These are phyloP conservation scores for Leucophenga varia DNA, from an alignment of 1,140 invertebrate species.

Conservation along the genomic window DNA sequence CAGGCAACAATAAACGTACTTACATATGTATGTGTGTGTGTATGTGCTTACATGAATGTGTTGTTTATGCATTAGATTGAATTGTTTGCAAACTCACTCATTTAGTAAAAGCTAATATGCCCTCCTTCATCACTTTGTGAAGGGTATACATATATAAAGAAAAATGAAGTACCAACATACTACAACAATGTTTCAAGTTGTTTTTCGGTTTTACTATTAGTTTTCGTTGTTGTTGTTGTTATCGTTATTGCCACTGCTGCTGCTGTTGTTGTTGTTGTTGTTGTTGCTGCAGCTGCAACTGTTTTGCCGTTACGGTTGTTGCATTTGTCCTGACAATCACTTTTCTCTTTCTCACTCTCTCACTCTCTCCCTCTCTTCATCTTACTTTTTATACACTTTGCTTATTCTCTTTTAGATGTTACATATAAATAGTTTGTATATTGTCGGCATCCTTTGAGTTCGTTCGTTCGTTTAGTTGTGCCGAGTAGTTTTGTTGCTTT, in stretches of 20 bases:
- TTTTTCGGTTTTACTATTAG: neutral
- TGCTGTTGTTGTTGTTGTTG: slow-evolving; percentile 5
- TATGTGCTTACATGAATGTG: neutral
- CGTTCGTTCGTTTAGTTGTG: too few species aligned
- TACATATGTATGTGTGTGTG: slow-evolving; percentile 13
- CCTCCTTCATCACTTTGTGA: neutral
- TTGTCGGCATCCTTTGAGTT: slow-evolving; percentile 39
- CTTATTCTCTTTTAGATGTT: too few species aligned
- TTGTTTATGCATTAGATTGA: slow-evolving; percentile 15
- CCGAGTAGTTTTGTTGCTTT: slow-evolving; percentile 27
- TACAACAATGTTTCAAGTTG: slow-evolving; percentile 37
- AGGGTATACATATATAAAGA: neutral
- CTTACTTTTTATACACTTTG: too few species aligned
- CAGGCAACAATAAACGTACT: too few species aligned
- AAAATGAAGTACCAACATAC: neutral
- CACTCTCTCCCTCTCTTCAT: too few species aligned
- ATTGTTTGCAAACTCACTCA: neutral
- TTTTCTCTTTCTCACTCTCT: too few species aligned
- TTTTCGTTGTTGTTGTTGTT: neutral
- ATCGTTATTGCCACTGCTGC: slow-evolving; percentile 3
- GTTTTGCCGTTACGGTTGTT: slow-evolving; percentile 10
- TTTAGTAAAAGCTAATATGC: slow-evolving; percentile 14
- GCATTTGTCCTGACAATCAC: slow-evolving; percentile 30
- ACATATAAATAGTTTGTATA: too few species aligned
- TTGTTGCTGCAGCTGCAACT: slow-evolving; percentile 12